These are phyloP conservation scores for Rhinogobio ventralis DNA, from an alignment of 2,797 vertebrate species.

Conservation along the genomic window DNA sequence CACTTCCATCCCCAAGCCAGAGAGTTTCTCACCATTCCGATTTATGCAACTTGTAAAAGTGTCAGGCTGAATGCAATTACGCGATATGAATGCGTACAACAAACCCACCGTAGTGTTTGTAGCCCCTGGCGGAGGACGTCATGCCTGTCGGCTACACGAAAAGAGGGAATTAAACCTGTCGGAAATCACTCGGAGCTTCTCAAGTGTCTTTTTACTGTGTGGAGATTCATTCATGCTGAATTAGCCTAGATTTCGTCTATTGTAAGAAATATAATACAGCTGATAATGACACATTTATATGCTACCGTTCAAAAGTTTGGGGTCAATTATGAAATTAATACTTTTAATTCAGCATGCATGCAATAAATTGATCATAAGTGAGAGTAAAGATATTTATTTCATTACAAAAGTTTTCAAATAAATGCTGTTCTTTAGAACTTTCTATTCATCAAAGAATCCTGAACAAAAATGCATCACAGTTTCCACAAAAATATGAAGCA, in stretches of 20 bases:
- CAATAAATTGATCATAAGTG: background rate
- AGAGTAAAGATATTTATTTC: background rate
- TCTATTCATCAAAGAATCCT: too few relatives aligned
- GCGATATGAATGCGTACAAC: conserved; percentile 75
- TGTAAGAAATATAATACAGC: background rate
- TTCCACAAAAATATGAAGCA: too few relatives aligned
- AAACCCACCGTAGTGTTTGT: conserved; percentile 6
- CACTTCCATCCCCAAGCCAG: conserved; percentile 63
- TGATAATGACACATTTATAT: background rate
- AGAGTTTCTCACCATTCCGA: conserved; percentile 67
- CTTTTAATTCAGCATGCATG: background rate
- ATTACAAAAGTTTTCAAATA: background rate
- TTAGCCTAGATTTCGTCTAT: background rate
- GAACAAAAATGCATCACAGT: too few relatives aligned
- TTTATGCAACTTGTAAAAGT: conserved; percentile 75
- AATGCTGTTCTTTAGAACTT: too few relatives aligned
- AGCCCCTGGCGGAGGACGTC: conserved; percentile 20
- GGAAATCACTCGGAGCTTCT: background rate
- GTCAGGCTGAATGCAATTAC: conserved; percentile 78
- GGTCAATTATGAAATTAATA: background rate
- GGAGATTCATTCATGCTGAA: conserved; percentile 14
- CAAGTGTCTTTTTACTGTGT: background rate
- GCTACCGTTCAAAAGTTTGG: too few relatives aligned
- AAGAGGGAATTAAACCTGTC: conserved; percentile 28
- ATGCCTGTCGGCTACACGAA: conserved; percentile 25